These are phyloP conservation scores for Cheilosia urbana DNA, from an alignment of 2,888 invertebrate genomes.

Conservation along the genomic window DNA sequence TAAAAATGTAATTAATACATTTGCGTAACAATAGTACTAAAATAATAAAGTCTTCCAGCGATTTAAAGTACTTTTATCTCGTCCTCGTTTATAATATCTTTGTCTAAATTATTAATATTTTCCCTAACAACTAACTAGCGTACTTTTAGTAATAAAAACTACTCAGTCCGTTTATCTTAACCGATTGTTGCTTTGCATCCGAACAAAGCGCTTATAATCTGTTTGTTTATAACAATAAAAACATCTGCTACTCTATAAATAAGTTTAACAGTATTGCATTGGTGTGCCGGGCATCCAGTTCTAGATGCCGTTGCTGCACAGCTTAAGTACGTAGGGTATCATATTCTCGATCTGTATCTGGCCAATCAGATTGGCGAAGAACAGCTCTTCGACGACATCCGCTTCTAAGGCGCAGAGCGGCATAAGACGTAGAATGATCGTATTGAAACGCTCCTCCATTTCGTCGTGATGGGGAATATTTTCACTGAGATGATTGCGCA, in stretches of 20 bases:
- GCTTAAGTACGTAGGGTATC: constrained; percentile 93
- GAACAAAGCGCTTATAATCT: constrained; percentile 47
- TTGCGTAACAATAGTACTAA: constrained; percentile 44
- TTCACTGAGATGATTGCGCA: constrained; percentile 77
- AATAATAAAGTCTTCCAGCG: constrained; percentile 66
- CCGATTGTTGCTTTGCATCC: constrained; percentile 57
- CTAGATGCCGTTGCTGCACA: constrained; percentile 79
- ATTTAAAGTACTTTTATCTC: constrained; percentile 42
- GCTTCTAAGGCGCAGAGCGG: constrained; percentile 90
- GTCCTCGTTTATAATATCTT: constrained; percentile 30
- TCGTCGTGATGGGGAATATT: constrained; percentile 49
- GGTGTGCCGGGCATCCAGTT: constrained; percentile 37
- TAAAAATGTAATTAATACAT: constrained; percentile 47
- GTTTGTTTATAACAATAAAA: constrained; percentile 61
- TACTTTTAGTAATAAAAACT: constrained; percentile 65
- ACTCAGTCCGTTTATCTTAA: constrained; percentile 74
- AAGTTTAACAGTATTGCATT: constrained; percentile 67
- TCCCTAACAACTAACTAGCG: constrained; percentile 53
- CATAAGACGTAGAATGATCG: constrained; percentile 86
- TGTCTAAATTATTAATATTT: constrained; percentile 23
- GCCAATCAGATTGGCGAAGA: constrained; percentile 95
- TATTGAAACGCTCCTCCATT: constrained; percentile 85
- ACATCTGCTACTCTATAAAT: constrained; percentile 33
- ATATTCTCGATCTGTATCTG: constrained; percentile 97
- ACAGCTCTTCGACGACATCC: constrained; percentile 93